These are phyloP conservation scores for Drosophila acutilabella DNA, from an alignment of 2,888 invertebrate genomes.

Conservation along the genomic window DNA sequence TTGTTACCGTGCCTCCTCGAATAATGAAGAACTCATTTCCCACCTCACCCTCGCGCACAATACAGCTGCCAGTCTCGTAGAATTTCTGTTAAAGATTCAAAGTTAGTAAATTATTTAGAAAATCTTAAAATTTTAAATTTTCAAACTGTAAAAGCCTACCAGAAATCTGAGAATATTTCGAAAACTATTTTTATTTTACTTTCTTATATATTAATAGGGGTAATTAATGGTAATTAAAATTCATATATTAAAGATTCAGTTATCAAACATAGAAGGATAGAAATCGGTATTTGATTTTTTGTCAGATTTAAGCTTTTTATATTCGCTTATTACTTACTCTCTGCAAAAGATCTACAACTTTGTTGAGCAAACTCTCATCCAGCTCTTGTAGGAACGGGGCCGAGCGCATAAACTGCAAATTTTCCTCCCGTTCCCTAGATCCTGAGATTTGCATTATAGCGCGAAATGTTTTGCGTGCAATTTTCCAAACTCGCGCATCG, in stretches of 20 bases:
- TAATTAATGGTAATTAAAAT: no score
- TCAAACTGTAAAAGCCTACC: no score
- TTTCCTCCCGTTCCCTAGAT: slow-evolving; percentile 93
- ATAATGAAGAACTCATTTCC: slow-evolving; percentile 97
- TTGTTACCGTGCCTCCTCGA: slow-evolving; percentile 92
- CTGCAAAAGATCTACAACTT: slow-evolving; percentile 95
- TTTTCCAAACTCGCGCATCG: slow-evolving; percentile 93
- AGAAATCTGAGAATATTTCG: no score
- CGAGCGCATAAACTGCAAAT: slow-evolving; percentile 92
- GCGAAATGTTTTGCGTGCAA: slow-evolving; percentile 94
- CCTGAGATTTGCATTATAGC: slow-evolving; percentile 95
- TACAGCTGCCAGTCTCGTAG: slow-evolving; percentile 91
- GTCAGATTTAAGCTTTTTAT: no score
- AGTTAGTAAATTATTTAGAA: no score
- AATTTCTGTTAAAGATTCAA: slow-evolving; percentile 87
- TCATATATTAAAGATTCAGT: no score
- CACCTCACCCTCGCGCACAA: slow-evolving; percentile 93
- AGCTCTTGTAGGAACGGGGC: slow-evolving; percentile 92
- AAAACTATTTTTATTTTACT: no score
- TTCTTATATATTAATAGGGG: no score
- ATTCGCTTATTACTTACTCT: slow-evolving; percentile 86
- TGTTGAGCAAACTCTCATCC: slow-evolving; percentile 89
- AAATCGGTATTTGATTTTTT: no score
- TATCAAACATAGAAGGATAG: no score
- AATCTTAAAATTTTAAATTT: no score